Conservation (phyloP, 2,113 vertebrate species). For the Embiotoca jacksoni region DNA sequence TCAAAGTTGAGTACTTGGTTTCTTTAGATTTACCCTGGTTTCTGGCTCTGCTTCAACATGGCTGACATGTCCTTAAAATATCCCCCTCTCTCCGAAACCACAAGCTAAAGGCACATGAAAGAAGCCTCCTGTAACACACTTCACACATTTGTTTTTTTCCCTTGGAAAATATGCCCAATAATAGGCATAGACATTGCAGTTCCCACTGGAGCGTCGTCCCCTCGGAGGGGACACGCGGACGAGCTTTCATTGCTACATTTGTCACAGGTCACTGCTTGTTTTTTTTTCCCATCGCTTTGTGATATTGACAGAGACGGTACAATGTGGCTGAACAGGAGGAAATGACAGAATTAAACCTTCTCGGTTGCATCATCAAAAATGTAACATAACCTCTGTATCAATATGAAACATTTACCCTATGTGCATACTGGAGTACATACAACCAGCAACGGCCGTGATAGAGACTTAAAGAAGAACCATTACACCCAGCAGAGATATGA, state of each 20-base stretch:
- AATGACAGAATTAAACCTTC: constrained; percentile 24
- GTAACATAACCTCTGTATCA: constrained; percentile 44
- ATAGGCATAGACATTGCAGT: constrained; percentile 44
- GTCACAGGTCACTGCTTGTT: constrained; percentile 46
- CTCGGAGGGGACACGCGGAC: constrained; percentile 16
- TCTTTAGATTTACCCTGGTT: constrained; percentile 24
- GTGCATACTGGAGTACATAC: constrained; percentile 50
- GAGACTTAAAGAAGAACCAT: constrained; percentile 48
- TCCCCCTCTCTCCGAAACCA: constrained; percentile 14
- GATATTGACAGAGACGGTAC: constrained; percentile 25
- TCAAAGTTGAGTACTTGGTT: constrained; percentile 13
- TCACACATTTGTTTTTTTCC: background rate
- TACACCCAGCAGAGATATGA: constrained; percentile 57
- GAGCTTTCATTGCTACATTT: constrained; percentile 73
- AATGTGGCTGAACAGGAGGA: constrained; percentile 42
- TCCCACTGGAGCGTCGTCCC: constrained; percentile 18
- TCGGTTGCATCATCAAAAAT: constrained; percentile 22
- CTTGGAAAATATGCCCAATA: constrained; percentile 19
- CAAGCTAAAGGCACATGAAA: constrained; percentile 76
- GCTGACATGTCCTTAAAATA: constrained; percentile 38
- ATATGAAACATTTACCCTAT: constrained; percentile 51
- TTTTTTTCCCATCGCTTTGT: constrained; percentile 1
- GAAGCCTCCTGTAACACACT: constrained; percentile 61
- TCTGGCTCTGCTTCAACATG: constrained; percentile 42
- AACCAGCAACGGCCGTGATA: constrained; percentile 47